A percentile compares a stretch with the other conserved stretches of the same genome.
These are phyloP conservation scores for Agrilus biguttatus DNA, from an alignment of 2,888 invertebrate species.

Conservation along the genomic window DNA sequence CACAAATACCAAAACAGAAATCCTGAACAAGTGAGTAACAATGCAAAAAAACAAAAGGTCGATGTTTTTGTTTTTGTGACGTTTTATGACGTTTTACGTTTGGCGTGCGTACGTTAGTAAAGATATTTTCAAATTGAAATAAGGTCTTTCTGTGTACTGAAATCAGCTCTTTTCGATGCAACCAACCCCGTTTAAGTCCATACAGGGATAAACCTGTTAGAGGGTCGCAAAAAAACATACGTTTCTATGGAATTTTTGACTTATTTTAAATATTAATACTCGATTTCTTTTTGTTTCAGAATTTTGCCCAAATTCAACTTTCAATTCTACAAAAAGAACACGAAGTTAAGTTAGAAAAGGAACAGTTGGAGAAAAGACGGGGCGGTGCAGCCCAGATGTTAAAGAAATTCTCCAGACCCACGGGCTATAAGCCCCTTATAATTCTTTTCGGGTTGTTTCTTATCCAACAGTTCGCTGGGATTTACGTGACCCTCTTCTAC, in stretches of 20 bases:
- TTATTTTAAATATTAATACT: background rate
- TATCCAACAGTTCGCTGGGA: conserved; percentile 45
- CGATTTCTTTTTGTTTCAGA: conserved; percentile 18
- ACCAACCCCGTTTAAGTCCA: too few species aligned
- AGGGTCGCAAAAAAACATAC: too few species aligned
- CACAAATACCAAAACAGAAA: conserved; percentile 25
- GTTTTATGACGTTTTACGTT: too few species aligned
- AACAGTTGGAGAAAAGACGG: conserved; percentile 23
- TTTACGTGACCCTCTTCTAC: conserved; percentile 46
- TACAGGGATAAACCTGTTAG: too few species aligned
- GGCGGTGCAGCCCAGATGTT: conserved; percentile 24
- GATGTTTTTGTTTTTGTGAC: too few species aligned
- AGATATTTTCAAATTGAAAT: too few species aligned
- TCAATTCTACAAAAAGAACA: conserved; percentile 38
- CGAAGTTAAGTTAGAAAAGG: conserved; percentile 31
- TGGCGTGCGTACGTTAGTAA: too few species aligned
- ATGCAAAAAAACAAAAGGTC: too few species aligned
- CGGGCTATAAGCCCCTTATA: conserved; percentile 42
- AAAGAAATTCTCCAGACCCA: conserved; percentile 35
- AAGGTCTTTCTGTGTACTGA: too few species aligned
- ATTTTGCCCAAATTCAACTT: conserved; percentile 37
- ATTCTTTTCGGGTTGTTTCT: conserved; percentile 40
- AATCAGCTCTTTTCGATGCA: too few species aligned
- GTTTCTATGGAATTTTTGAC: too few species aligned
- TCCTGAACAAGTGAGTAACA: conserved; percentile 2